A percentile compares a stretch with the other conserved stretches of the same genome.
Evolutionary conservation across 2,797 vertebrate genomes (phyloP).

Genomic region (Onychomys arenicola): DNA sequence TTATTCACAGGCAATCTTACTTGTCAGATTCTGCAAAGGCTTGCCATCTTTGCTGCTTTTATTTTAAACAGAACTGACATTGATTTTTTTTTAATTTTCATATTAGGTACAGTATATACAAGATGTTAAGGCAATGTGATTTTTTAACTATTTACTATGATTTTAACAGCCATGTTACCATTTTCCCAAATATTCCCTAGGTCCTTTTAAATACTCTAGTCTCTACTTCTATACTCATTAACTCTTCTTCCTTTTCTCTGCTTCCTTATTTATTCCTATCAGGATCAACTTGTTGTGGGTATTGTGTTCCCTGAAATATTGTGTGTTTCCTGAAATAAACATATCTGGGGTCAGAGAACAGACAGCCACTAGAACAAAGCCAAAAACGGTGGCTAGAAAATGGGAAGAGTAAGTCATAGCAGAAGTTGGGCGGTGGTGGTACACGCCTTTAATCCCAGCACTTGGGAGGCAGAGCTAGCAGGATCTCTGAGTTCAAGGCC

Average conservation of each 20-base stretch:
- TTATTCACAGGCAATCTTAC: conserved; percentile 67
- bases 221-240: not conserved
- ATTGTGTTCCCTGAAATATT: too few species aligned
- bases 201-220: not conserved
- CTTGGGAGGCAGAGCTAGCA: too few species aligned
- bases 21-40: conserved; percentile 69
- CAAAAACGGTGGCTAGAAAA: too few species aligned
- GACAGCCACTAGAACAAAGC: too few species aligned
- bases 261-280: conserved; percentile 17
- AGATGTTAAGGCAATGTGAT: conserved; percentile 12
- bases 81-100: not conserved
- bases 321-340: too few species aligned
- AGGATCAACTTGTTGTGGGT: too few species aligned
- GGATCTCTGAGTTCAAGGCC: too few species aligned
- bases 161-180: not conserved
- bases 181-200: not conserved
- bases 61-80: conserved; percentile 57
- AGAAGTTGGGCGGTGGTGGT: too few species aligned
- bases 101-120: conserved; percentile 45
- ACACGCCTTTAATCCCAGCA: too few species aligned
- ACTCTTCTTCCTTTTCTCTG: not conserved
- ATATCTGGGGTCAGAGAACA: too few species aligned
- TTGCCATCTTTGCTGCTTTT: not conserved
- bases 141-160: conserved; percentile 44
- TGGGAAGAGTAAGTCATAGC: too few species aligned